Percentiles rank a stretch among this genome's conserved stretches.
These are phyloP conservation scores for Pipistrellus nathusii DNA, from an alignment of 2,797 vertebrate species.

Conservation along the genomic window DNA sequence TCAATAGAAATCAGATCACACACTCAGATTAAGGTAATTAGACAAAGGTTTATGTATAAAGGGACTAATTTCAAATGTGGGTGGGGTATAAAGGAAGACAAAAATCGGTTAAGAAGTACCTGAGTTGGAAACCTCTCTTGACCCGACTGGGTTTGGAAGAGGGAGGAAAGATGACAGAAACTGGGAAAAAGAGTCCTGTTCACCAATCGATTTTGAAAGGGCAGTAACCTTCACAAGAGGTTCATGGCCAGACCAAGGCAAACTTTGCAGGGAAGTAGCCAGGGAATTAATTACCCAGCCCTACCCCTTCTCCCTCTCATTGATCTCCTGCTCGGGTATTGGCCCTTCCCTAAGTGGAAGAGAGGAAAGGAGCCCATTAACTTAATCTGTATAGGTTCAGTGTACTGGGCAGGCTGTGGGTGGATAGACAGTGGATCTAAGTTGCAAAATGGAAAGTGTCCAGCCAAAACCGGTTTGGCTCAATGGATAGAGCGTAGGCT, in stretches of 20 bases:
- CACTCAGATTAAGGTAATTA: not conserved
- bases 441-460: not conserved
- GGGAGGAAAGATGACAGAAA: not conserved
- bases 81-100: not conserved
- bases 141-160: not conserved
- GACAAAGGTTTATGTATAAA: slow-evolving; percentile 11
- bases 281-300: not conserved
- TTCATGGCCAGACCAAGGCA: not conserved
- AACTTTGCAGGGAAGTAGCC: not conserved
- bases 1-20: slow-evolving; percentile 50
- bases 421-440: not conserved
- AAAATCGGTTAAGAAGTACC: not conserved
- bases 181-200: not conserved
- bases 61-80: slow-evolving; percentile 12
- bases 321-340: not conserved
- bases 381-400: not conserved
- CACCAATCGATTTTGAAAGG: not conserved
- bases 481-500: too few species aligned
- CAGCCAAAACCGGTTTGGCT: not conserved
- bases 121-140: not conserved
- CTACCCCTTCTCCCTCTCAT: not conserved
- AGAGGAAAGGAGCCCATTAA: not conserved
- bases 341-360: not conserved
- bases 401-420: not conserved
- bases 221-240: not conserved